Evolutionary conservation across 2,113 vertebrate genomes (phyloP), one percentile per base, ranked within the genome.

Genomic region (Archilochus colubris): DNA sequence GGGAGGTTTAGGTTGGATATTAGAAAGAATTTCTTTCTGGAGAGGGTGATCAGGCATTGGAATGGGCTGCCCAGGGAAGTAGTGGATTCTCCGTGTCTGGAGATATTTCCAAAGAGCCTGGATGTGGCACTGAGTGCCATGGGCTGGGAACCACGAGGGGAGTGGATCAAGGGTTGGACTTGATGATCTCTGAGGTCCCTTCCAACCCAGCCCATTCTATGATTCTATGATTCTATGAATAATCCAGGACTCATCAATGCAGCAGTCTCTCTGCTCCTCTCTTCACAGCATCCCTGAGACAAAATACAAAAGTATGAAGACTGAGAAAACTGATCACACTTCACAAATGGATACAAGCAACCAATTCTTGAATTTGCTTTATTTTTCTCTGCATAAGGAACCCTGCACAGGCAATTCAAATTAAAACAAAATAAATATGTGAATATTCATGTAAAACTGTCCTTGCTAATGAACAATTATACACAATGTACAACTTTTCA

Each of bases 401-500:
- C 98, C 98, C 97, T 96, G 98, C 97, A 98, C 97, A 97, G 98
- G 98, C 98, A 98, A 98, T 98, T 98, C 97, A 98, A 98, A 99
- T 98, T 98, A 98, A 99, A 99, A 99, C 99, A 98, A 98, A 99
- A 99, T 99, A 99, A 99, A 98, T 98, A 99, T 99, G 99, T 98
- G 98, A 98, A 99, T 98, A 99, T 98, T 98, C 97, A 99, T 99
- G 99, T 99, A 99, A 99, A 99, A 99, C 98, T 97, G 98, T 98
- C 97, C 98, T 98, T 98, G 98, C 98, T 98, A 99, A 98, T 98
- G 98, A 99, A 98, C 98, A 99, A 99, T 99, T 99, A 99, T 99
- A 99, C 99, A 99, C 98, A 99, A 99, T 99, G 98, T 99, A 99
- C 99, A 99, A 98, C 97, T 97, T 96, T 97, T 97, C 91, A 95